Percentiles rank a stretch among this genome's conserved stretches.
phyloP scores from a whole-genome alignment of 2,797 vertebrate genomes.

The Fringilla coelebs region DNA sequence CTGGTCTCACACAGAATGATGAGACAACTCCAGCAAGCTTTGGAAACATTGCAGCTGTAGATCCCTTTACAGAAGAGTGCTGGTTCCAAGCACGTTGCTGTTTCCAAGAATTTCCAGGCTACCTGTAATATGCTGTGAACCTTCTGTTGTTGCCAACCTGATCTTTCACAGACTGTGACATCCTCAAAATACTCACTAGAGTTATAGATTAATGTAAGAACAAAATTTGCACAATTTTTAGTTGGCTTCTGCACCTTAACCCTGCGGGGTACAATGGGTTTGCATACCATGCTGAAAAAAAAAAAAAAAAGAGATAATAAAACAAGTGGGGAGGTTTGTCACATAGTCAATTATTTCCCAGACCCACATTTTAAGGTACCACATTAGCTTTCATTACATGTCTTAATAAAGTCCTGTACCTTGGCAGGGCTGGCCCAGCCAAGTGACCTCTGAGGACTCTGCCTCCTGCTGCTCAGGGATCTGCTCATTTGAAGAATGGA shows the following conservation, averaged over 20 bases:
- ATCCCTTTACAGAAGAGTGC: not conserved
- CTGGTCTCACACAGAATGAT: not conserved
- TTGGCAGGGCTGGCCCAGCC: not conserved
- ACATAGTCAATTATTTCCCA: not conserved
- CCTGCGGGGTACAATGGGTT: not conserved
- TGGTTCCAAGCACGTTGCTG: not conserved
- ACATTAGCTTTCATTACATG: not conserved
- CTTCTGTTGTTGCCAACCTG: not conserved
- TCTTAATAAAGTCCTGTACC: not conserved
- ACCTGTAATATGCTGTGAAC: not conserved
- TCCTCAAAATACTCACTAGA: not conserved
- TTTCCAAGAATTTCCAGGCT: not conserved
- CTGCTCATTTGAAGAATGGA: not conserved
- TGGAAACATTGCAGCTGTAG: accelerated
- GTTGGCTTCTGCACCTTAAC: not conserved
- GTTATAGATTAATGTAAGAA: not conserved
- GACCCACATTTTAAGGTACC: not conserved
- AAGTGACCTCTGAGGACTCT: not conserved
- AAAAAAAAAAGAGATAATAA: no score
- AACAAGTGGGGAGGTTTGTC: not conserved
- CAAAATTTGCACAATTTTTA: not conserved
- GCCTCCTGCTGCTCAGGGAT: not conserved
- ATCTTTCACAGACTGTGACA: not conserved
- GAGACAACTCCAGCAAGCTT: not conserved
- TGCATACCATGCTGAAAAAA: accelerated